These are phyloP conservation scores for Bradysia coprophila DNA, from an alignment of 1,140 invertebrate species.

Conservation along the genomic window DNA sequence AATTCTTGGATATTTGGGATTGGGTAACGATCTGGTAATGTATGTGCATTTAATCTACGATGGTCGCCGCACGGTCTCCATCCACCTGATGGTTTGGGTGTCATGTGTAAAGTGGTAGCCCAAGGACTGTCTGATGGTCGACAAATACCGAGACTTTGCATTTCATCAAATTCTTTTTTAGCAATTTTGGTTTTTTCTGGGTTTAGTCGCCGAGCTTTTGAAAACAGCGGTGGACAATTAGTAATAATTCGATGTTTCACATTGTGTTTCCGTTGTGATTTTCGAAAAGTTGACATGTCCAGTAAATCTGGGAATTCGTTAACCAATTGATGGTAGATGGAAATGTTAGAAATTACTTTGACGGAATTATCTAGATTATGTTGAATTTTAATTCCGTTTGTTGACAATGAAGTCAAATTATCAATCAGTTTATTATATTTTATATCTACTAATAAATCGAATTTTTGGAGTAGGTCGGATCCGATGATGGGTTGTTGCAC, in stretches of 20 bases:
- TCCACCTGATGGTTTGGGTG: constrained; percentile 19
- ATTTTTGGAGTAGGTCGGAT: no score
- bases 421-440: no score
- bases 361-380: no score
- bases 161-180: constrained; percentile 7
- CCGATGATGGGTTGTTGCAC: no score
- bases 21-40: constrained; percentile 17
- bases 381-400: no score
- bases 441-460: no score
- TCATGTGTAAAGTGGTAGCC: constrained; percentile 20
- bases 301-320: no score
- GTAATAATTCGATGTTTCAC: constrained; percentile 9
- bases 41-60: constrained; percentile 18
- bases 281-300: no score
- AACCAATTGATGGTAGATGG: no score
- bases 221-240: constrained; percentile 15
- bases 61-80: constrained; percentile 25
- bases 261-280: no score
- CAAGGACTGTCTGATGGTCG: constrained; percentile 12
- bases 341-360: no score
- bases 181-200: background rate
- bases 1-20: constrained; percentile 16
- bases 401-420: no score
- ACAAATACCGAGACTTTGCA: constrained; percentile 10
- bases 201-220: constrained; percentile 13